Percentiles rank a stretch among this genome's conserved stretches.
These are phyloP conservation scores for Pipistrellus kuhlii DNA, from an alignment of 2,797 vertebrate genomes.

Conservation along the genomic window DNA sequence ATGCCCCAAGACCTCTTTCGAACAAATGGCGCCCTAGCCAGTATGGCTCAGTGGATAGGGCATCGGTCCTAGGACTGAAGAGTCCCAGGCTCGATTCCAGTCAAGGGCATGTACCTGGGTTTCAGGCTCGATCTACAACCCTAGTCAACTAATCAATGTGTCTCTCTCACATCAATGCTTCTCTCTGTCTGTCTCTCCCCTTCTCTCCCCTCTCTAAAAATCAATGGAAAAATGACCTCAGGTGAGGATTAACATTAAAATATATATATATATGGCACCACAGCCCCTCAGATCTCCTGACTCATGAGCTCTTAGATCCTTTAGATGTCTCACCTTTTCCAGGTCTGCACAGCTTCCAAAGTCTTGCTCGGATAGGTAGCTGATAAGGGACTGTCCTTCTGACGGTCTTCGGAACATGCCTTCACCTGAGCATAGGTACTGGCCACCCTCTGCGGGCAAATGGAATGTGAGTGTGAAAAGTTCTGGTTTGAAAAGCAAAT, in stretches of 20 bases:
- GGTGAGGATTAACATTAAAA: too few species aligned
- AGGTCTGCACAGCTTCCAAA: slow-evolving; percentile 99
- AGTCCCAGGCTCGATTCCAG: too few species aligned
- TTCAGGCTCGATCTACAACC: too few species aligned
- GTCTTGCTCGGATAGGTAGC: slow-evolving; percentile 99
- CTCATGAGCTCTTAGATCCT: neutral
- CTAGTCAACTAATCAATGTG: too few species aligned
- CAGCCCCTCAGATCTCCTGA: rapidly evolving
- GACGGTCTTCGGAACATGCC: slow-evolving; percentile 97
- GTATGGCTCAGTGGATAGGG: too few species aligned
- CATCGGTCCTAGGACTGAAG: too few species aligned
- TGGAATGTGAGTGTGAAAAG: slow-evolving; percentile 10
- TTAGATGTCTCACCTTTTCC: slow-evolving; percentile 93
- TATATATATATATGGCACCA: neutral
- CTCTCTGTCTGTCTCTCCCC: too few species aligned
- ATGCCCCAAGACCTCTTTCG: neutral
- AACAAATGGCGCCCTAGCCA: neutral
- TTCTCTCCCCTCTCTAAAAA: too few species aligned
- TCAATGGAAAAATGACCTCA: too few species aligned
- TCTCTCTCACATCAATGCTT: too few species aligned
- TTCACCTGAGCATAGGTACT: slow-evolving; percentile 89
- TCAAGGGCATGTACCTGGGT: too few species aligned
- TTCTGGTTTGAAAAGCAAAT: neutral
- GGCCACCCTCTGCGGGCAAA: slow-evolving; percentile 89
- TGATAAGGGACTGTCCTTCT: slow-evolving; percentile 98